phyloP scores from a whole-genome alignment of 2,797 vertebrate species.

The Petrocephalus schoutedeni region DNA sequence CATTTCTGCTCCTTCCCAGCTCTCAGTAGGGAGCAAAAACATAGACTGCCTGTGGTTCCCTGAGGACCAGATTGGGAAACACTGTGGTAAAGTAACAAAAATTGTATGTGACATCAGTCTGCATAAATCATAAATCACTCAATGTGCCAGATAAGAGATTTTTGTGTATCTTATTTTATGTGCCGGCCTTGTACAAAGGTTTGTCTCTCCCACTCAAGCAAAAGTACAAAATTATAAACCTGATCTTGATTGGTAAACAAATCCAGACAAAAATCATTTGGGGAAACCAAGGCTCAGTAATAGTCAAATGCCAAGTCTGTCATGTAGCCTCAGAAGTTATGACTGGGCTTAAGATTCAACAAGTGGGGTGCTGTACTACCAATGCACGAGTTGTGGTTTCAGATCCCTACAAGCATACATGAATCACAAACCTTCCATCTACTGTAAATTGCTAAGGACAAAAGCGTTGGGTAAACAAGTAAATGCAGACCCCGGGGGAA shows the following conservation, averaged over 20 bases:
- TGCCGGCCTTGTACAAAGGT: not conserved
- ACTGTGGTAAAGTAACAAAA: not conserved
- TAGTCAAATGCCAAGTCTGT: not conserved
- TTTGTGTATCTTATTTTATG: not conserved
- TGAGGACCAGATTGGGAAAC: not conserved
- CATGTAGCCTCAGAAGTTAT: not conserved
- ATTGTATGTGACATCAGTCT: not conserved
- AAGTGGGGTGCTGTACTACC: not conserved
- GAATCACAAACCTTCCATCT: not conserved
- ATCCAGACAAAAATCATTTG: not conserved
- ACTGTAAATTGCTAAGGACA: not conserved
- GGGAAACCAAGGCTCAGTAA: not conserved
- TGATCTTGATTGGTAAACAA: not conserved
- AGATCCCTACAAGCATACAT: not conserved
- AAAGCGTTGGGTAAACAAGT: not conserved
- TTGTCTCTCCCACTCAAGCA: not conserved
- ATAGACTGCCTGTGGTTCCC: not conserved
- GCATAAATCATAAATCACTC: not conserved
- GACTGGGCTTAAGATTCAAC: not conserved
- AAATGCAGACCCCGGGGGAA: not conserved
- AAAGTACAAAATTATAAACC: not conserved
- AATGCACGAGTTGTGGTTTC: not conserved
- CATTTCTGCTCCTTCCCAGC: not conserved
- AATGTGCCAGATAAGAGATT: not conserved
- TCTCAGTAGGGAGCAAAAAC: not conserved